Evolutionary conservation across 2,113 vertebrate species (phyloP).

Genomic region (Phoenicopterus ruber): DNA sequence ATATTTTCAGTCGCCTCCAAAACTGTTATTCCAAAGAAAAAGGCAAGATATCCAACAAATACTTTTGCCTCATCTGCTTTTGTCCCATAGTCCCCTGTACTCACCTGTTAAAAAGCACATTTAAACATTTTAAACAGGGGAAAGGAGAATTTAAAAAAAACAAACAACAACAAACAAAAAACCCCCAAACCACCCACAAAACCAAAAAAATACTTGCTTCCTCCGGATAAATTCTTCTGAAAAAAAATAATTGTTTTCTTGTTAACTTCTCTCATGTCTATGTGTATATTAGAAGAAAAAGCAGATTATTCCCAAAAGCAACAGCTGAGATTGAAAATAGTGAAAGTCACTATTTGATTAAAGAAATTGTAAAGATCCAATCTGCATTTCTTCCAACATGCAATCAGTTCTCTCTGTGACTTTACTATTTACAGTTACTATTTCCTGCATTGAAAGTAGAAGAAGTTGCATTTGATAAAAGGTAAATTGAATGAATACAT

Average conservation of each 20-base stretch:
- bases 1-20: background rate
- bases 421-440: background rate
- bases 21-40: background rate
- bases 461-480: background rate
- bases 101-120: background rate
- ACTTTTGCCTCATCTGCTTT: background rate
- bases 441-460: background rate
- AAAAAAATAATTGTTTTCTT: background rate
- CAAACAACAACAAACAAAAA: background rate
- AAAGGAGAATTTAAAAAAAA: background rate
- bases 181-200: background rate
- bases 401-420: background rate
- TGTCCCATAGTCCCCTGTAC: background rate
- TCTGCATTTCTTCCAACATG: background rate
- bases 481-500: background rate
- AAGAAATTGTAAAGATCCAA: background rate
- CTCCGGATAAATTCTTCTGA: background rate
- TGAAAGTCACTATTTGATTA: background rate
- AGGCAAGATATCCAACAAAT: background rate
- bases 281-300: background rate
- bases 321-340: background rate
- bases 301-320: background rate
- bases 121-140: background rate
- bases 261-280: background rate
- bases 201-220: background rate